Conservation (phyloP, 2,113 vertebrate genomes). For the Pseudorasbora parva region DNA sequence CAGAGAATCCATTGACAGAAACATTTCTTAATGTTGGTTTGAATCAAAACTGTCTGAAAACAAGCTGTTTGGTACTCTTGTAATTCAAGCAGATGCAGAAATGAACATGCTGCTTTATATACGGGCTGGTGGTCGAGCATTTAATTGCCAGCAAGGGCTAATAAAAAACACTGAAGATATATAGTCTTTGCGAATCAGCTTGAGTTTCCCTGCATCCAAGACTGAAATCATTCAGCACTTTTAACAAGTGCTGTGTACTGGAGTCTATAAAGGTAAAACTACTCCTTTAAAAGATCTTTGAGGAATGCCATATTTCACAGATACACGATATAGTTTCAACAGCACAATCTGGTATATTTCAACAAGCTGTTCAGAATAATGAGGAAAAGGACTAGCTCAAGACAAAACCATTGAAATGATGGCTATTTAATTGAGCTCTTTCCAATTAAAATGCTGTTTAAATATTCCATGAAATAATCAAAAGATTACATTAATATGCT, state of each 20-base stretch:
- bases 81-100: neutral
- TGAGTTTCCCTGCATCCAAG: neutral
- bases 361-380: neutral
- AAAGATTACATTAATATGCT: neutral
- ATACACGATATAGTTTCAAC: constrained; percentile 18
- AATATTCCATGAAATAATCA: neutral
- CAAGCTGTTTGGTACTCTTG: neutral
- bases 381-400: neutral
- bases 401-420: neutral
- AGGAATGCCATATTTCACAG: neutral
- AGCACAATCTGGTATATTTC: neutral
- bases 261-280: neutral
- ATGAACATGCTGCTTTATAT: neutral
- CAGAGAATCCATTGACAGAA: constrained; percentile 27
- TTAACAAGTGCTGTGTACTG: neutral
- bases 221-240: neutral
- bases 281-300: neutral
- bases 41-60: neutral
- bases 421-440: neutral
- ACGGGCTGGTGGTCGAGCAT: neutral
- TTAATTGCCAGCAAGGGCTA: neutral
- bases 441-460: neutral
- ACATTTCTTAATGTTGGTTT: neutral
- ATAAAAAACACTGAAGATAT: constrained; percentile 1
- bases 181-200: neutral